Base-by-base conservation (phyloP, 1,140 invertebrate genomes). In the Drosophila pruinosa region DNA sequence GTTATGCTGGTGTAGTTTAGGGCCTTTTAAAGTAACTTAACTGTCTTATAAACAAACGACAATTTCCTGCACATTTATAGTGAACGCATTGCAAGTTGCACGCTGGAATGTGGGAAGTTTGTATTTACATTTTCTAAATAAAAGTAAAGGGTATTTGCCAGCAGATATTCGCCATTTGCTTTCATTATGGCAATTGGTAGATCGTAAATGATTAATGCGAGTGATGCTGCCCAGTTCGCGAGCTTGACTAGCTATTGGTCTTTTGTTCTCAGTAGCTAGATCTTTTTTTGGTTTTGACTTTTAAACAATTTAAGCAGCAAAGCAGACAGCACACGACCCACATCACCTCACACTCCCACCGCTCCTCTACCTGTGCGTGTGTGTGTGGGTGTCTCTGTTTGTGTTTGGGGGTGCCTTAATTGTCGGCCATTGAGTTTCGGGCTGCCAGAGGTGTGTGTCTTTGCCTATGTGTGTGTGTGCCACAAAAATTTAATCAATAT, bases 401-500 rank as follows among this genome's bases (percentile, higher is more conserved):
- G 39, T 12, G 21, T 24, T 31, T 72, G 61, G 28, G 53, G 38
- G 53, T 45, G 61, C 54, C 36, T 72, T 72, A 72, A 72, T 67
- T 71, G 68, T 43, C 61, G 59, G 39, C 15, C 39, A 26, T 28
- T 31, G 57, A 65, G 53, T 12, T 56, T 38, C 12, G 48, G 54
- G 36, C 19, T 52, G 54, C 43, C 48, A n/a, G 22, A 26, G 21
- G 21, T 12, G 21, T 2, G 24, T n/a, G 10, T 3, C 8, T 26
- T 1, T 22, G 39, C 36, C 1, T 45, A n/a, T 19, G 19, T 45
- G 24, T 15, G 14, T 28, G 24, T 17, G 26, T 31, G 47, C 8
- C 26, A 31, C 47, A 50, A 28, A 64, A 39, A 45, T 59, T 43
- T 28, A 72, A 72, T 72, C 69, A 72, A 72, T 72, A 72, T 59